phyloP scores from a whole-genome alignment of 2,888 invertebrate genomes.

The Cancer borealis region DNA sequence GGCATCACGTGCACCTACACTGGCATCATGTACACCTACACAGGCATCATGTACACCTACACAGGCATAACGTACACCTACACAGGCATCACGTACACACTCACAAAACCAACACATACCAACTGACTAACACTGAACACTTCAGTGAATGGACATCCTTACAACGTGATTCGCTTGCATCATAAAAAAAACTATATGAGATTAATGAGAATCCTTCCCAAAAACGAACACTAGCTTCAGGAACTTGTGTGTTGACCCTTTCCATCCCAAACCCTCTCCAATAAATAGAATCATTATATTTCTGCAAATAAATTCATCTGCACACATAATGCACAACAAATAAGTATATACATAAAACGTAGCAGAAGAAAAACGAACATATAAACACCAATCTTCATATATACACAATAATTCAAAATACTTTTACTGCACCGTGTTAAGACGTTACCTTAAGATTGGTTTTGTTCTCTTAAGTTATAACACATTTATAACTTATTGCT shows the following conservation, averaged over 20 bases:
- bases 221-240: not conserved
- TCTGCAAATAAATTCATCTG: not conserved
- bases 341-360: not conserved
- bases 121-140: not conserved
- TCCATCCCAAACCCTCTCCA: not conserved
- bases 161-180: not conserved
- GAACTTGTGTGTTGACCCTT: not conserved
- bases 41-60: too few relatives aligned
- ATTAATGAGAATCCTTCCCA: not conserved
- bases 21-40: too few relatives aligned
- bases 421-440: not conserved
- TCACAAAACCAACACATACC: not conserved
- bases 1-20: not conserved
- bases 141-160: not conserved
- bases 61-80: not conserved
- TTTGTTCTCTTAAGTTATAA: not conserved
- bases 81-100: not conserved
- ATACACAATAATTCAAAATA: not conserved
- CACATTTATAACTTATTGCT: not conserved
- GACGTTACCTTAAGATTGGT: not conserved
- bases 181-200: not conserved
- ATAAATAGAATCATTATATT: not conserved
- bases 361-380: not conserved
- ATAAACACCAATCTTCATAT: not conserved
- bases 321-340: not conserved